A percentile compares a stretch with the other conserved stretches of the same genome.
Evolutionary conservation across 2,113 vertebrate genomes (phyloP).

Genomic region (Tetrax tetrax): DNA sequence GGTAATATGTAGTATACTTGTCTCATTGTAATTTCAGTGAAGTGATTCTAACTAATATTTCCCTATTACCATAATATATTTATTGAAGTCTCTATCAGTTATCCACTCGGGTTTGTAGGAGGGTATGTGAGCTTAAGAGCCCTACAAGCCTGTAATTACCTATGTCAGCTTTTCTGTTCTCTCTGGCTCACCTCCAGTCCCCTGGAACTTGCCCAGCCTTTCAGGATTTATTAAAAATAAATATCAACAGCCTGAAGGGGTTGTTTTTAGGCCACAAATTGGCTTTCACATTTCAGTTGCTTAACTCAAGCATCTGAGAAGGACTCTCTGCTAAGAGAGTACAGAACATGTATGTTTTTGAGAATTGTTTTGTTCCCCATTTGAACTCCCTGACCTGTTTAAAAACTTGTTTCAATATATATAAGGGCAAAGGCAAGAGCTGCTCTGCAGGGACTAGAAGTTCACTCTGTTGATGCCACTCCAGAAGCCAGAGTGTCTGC

Average conservation of each 20-base stretch:
- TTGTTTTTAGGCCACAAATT: neutral
- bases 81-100: neutral
- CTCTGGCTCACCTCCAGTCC: neutral
- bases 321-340: neutral
- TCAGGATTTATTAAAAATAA: slow-evolving; percentile 19
- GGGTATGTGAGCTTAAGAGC: neutral
- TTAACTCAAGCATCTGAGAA: neutral
- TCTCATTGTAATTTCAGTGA: neutral
- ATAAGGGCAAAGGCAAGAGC: neutral
- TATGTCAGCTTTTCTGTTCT: neutral
- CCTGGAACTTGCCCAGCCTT: neutral
- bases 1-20: neutral
- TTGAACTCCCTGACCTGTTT: neutral
- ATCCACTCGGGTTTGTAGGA: neutral
- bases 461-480: neutral
- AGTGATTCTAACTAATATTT: neutral
- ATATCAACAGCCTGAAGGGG: neutral
- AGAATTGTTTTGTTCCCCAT: neutral
- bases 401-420: neutral
- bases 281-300: neutral
- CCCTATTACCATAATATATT: neutral
- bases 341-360: neutral
- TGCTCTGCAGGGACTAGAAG: neutral
- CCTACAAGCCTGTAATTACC: neutral
- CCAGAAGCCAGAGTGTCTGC: neutral